Evolutionary conservation across 2,797 vertebrate species (phyloP).

Genomic region (Buceros bicornis): DNA sequence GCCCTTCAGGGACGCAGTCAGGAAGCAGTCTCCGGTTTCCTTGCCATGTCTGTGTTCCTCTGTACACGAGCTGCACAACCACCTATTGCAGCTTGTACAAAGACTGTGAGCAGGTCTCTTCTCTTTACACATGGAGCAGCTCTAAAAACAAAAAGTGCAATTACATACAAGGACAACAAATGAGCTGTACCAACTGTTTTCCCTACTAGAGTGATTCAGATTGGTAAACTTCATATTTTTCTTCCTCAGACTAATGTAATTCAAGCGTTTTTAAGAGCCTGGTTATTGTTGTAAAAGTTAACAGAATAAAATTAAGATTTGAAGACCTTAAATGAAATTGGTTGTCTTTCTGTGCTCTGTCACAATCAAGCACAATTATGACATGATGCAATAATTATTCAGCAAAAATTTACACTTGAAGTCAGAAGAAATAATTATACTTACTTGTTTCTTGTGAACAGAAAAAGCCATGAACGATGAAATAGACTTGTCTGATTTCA

Average conservation of each 20-base stretch:
- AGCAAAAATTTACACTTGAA: neutral
- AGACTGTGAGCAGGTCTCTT: slow-evolving; percentile 83
- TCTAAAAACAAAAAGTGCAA: slow-evolving; percentile 59
- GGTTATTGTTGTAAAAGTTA: neutral
- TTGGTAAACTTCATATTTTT: neutral
- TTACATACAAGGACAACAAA: neutral
- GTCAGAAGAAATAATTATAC: neutral
- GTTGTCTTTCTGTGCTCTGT: neutral
- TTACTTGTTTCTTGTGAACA: neutral
- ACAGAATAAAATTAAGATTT: neutral
- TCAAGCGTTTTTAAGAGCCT: neutral
- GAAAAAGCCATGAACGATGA: neutral
- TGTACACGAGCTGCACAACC: slow-evolving; percentile 84
- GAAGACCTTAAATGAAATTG: neutral
- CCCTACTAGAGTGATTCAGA: neutral
- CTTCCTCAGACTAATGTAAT: neutral
- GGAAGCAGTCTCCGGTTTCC: slow-evolving; percentile 56
- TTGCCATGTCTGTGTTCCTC: slow-evolving; percentile 79
- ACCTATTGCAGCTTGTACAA: slow-evolving; percentile 84
- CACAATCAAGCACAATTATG: neutral
- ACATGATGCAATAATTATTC: neutral
- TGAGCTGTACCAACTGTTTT: neutral
- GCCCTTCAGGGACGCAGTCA: slow-evolving; percentile 70
- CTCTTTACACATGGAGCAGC: slow-evolving; percentile 81
- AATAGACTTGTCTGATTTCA: neutral